Conservation (phyloP, 2,113 vertebrate species). For the Coreoperca whiteheadi region DNA sequence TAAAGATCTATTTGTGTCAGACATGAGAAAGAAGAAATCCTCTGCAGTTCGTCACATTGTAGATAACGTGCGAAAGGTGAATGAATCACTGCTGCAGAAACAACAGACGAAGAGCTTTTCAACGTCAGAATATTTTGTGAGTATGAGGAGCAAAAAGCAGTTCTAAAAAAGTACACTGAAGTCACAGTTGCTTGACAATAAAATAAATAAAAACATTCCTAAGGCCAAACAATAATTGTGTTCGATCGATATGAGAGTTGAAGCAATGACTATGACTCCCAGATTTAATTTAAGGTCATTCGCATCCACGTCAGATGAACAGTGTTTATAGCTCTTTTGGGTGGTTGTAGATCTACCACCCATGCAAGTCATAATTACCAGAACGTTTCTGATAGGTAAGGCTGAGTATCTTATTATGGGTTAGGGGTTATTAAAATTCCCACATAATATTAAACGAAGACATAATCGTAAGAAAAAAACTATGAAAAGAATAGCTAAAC, state of each 20-base stretch:
- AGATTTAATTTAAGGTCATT: neutral
- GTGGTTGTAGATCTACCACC: no score
- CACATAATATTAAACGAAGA: no score
- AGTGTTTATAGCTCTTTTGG: neutral
- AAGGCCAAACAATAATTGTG: neutral
- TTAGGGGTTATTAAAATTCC: no score
- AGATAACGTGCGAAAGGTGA: neutral
- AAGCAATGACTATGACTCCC: neutral
- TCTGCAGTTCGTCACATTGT: neutral
- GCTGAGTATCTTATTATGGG: no score
- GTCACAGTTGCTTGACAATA: neutral
- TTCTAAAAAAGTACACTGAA: neutral
- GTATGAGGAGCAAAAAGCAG: neutral
- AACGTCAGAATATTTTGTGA: no score
- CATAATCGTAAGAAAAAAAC: no score
- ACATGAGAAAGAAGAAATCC: neutral
- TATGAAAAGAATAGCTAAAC: no score
- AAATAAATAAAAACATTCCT: neutral
- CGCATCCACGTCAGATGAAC: neutral
- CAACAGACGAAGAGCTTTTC: neutral
- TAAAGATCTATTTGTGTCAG: neutral
- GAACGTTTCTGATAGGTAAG: neutral
- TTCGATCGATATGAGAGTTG: neutral
- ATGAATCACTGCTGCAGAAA: neutral
- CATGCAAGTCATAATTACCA: no score